Conservation (phyloP, 2,888 invertebrate species). For the Zelleria hepariella region DNA sequence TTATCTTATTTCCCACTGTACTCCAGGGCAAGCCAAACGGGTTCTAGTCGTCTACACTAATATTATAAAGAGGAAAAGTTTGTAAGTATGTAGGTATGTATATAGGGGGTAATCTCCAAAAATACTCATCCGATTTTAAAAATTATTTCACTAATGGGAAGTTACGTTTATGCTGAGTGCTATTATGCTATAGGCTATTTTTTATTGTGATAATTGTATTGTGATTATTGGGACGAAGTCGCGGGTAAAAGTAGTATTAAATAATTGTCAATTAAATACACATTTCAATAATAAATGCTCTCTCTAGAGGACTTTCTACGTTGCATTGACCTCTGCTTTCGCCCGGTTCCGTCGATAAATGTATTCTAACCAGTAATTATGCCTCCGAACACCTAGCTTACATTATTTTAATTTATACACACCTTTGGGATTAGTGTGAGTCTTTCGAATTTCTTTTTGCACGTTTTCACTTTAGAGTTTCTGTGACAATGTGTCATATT, state of each 20-base stretch:
- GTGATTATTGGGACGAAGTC: no score
- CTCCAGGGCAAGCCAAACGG: no score
- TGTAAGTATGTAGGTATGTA: no score
- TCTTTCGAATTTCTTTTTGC: background rate
- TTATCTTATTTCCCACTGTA: no score
- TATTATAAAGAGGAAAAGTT: no score
- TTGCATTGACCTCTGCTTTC: constrained; percentile 2
- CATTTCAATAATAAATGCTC: background rate
- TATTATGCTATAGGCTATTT: no score
- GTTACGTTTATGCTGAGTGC: no score
- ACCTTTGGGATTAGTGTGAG: background rate
- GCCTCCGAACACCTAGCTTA: background rate
- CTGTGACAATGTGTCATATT: background rate
- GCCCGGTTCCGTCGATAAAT: background rate
- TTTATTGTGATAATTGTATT: no score
- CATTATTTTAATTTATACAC: constrained; percentile 1
- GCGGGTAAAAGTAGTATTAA: background rate
- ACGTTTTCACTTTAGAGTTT: background rate
- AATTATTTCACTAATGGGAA: no score
- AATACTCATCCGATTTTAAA: no score
- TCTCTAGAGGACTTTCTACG: background rate
- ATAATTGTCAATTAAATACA: background rate
- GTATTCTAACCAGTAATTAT: constrained; percentile 1
- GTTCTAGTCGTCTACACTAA: no score
- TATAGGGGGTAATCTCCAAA: no score